Evolutionary conservation across 2,888 invertebrate species (phyloP), one percentile per base, ranked within the genome.

Genomic region (Tetheella fluctuosa): DNA sequence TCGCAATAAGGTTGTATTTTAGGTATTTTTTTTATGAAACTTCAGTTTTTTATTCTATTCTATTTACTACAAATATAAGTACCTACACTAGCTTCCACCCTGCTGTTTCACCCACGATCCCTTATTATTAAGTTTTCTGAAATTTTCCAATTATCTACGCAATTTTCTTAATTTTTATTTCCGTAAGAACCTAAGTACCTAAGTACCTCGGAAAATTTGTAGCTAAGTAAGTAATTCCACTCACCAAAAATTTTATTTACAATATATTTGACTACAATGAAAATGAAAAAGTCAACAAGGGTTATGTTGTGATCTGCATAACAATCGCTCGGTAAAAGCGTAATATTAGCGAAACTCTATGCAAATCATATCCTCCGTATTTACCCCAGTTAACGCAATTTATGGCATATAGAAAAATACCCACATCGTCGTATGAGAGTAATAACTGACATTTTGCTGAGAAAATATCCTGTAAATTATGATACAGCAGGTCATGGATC

Each of bases 261-360:
- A n/a, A 55, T 55, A 34, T 37, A 23, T 34, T 55, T n/a, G 7
- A 17, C 34, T 20, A 55, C 34, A 34, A 34, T 34, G 34, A 20
- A 17, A 20, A 55, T 55, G 20, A 23, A n/a, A n/a, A 55, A 2
- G 25, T 56, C 56, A 54, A 60, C 58, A 39, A 62, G 59, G 64
- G 59, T 54, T 28, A 23, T 20, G 17, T 57, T 58, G 63, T 69
- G 68, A 65, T 79, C 67, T 74, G 67, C 73, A 73, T 76, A 70
- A 71, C 70, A 77, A 79, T 69, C 58, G 54, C 55, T 37, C 48
- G 30, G 23, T 72, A 69, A 71, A 57, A 58, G 13, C 62, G 61
- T 68, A 74, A 76, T 71, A 74, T 74, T 71, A 60, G 58, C 54
- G 59, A 56, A 64, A 68, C 61, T 63, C 57, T 72, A 77, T 77